Evolutionary conservation across 2,113 vertebrate genomes (phyloP), one percentile per base, ranked within the genome.

Genomic region (Ancistrus triradiatus): DNA sequence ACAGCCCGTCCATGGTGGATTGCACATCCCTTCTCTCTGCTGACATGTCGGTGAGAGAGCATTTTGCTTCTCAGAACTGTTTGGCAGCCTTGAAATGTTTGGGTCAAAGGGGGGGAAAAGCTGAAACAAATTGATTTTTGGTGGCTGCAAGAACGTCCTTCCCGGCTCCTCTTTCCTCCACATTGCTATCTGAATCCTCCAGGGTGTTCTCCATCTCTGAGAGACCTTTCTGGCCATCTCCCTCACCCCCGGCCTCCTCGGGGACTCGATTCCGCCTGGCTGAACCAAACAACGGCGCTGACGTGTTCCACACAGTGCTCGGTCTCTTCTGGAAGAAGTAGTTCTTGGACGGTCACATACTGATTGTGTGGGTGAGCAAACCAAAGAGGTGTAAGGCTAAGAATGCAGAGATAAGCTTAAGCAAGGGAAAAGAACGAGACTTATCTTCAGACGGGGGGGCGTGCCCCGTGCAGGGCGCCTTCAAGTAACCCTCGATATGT

Each of bases 241-340:
- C 55, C 38, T 17, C 6, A 27, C 6, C 21, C n/a, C n/a, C 19
- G 7, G 4, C 22, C 8, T 66, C 53, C 43, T 43, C 2, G 8
- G 38, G 55, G 46, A 59, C 44, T 14, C 31, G 40, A 7, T 17
- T 21, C 42, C 22, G 49, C 44, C 47, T 31, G 22, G 42, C 7
- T 49, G 49, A 66, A 58, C 21, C 44, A 66, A 66, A 66, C 55
- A 58, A 49, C 55, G 42, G 33, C 53, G 40, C 53, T 58, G 17
- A 57, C 19, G 22, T 31, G 28, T 48, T 13, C 3, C 43, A 49
- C 2, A 4, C 19, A 33, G 3, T 6, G n/a, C 17, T n/a, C 1
- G 3, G 5, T 2, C 19, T 33, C 7, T 28, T 19, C 17, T 28
- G 15, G 17, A 19, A 24, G 18, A 11, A 46, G 17, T 4, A 46